Evolutionary conservation across 2,888 invertebrate genomes (phyloP).

Genomic region (Ormyrus pomaceus): DNA sequence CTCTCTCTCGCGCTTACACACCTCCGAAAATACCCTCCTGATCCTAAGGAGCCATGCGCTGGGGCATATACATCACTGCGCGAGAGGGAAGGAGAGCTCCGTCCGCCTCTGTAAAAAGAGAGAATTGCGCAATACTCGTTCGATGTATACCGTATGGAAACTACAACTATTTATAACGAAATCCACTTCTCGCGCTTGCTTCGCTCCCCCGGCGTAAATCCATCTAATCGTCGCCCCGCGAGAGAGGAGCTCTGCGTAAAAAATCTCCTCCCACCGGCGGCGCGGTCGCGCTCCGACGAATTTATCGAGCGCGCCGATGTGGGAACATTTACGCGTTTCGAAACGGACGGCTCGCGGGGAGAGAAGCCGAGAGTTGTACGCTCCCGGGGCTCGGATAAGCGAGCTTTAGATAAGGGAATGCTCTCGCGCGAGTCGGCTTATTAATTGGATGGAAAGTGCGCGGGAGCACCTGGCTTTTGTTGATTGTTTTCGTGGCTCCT

Average conservation of each 20-base stretch:
- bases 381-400: no score
- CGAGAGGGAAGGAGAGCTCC: no score
- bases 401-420: no score
- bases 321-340: not conserved
- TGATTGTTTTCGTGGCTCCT: no score
- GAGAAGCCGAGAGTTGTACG: no score
- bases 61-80: no score
- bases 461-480: no score
- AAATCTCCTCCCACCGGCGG: no score
- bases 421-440: no score
- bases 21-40: slow-evolving; percentile 16
- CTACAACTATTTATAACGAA: slow-evolving; percentile 41
- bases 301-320: slow-evolving; percentile 7
- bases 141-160: not conserved
- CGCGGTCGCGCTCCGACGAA: not conserved
- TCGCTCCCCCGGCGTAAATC: slow-evolving; percentile 10
- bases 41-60: not conserved
- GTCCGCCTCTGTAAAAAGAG: slow-evolving; percentile 7
- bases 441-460: no score
- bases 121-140: slow-evolving; percentile 30
- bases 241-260: no score
- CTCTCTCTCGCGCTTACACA: not conserved
- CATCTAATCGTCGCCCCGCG: slow-evolving; percentile 26
- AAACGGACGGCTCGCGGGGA: no score
- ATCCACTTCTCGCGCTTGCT: slow-evolving; percentile 25